These are phyloP conservation scores for Margaritifera margaritifera DNA, from an alignment of 2,888 invertebrate species.

Conservation along the genomic window DNA sequence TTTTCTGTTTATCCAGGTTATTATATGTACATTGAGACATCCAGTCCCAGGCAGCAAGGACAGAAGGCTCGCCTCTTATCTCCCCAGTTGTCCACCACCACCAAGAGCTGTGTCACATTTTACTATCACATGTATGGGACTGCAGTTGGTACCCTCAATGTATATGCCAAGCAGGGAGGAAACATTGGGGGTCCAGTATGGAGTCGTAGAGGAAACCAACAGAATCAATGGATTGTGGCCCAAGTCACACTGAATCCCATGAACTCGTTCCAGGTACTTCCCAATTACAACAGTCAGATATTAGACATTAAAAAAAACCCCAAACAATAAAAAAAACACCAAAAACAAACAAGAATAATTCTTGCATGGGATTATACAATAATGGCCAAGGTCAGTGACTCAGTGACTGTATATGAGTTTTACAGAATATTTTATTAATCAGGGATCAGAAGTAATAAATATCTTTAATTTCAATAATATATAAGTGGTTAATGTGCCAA, in stretches of 20 bases:
- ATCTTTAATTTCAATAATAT: too few species aligned
- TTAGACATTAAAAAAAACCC: background rate
- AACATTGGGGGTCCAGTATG: conserved; percentile 45
- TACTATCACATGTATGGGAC: conserved; percentile 62
- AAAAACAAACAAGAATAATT: background rate
- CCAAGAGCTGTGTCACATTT: conserved; percentile 52
- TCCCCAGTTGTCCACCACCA: conserved; percentile 20
- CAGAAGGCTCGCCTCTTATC: conserved; percentile 60
- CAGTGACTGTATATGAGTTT: too few species aligned
- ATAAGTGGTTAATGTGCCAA: too few species aligned
- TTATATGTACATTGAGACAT: conserved; percentile 61
- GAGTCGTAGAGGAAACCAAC: conserved; percentile 54
- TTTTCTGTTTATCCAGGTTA: conserved; percentile 40
- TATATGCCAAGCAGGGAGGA: conserved; percentile 38
- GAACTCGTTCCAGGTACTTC: conserved; percentile 30
- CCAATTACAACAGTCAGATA: too few species aligned
- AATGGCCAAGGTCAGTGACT: too few species aligned
- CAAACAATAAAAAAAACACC: background rate
- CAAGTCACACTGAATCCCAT: conserved; percentile 44
- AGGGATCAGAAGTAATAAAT: too few species aligned
- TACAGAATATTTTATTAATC: too few species aligned
- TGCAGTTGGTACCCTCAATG: conserved; percentile 47
- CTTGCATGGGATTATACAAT: background rate
- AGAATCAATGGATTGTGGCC: conserved; percentile 56
- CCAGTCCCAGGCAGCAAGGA: conserved; percentile 40